Percentiles rank a stretch among this genome's conserved stretches.
These are phyloP conservation scores for Emydocephalus ijimae DNA, from an alignment of 2,113 vertebrate genomes.

Conservation along the genomic window DNA sequence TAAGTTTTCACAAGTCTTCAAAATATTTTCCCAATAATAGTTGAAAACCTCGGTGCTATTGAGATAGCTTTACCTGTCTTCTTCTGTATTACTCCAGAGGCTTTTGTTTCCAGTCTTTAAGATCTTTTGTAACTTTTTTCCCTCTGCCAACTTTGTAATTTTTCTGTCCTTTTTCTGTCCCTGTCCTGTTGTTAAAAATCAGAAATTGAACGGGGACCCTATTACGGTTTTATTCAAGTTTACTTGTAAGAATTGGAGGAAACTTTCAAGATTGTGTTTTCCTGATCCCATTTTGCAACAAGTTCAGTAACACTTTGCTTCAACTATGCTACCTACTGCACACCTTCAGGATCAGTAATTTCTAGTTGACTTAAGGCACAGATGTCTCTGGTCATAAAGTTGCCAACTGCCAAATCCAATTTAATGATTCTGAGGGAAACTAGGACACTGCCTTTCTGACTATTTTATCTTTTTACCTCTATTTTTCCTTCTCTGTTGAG, in stretches of 20 bases:
- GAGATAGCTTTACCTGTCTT: not conserved
- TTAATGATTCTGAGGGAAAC: not conserved
- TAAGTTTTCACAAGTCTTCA: not conserved
- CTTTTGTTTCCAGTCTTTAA: not conserved
- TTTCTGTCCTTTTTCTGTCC: not conserved
- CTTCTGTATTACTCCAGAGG: not conserved
- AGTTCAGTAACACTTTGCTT: not conserved
- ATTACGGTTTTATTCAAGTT: not conserved
- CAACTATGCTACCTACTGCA: no score
- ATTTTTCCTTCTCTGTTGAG: not conserved
- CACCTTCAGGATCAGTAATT: not conserved
- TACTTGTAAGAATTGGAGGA: not conserved
- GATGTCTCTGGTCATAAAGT: not conserved
- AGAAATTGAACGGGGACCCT: not conserved
- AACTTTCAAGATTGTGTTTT: not conserved
- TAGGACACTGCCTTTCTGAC: not conserved
- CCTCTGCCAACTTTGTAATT: not conserved
- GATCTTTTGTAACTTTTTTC: not conserved
- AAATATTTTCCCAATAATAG: not conserved
- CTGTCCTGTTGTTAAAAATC: not conserved
- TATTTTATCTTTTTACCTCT: not conserved
- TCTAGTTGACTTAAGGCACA: not conserved
- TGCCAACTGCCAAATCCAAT: not conserved
- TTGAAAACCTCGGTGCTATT: not conserved
- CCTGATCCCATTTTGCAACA: not conserved